Evolutionary conservation across 2,113 vertebrate species (phyloP).

Genomic region (Smithornis capensis): DNA sequence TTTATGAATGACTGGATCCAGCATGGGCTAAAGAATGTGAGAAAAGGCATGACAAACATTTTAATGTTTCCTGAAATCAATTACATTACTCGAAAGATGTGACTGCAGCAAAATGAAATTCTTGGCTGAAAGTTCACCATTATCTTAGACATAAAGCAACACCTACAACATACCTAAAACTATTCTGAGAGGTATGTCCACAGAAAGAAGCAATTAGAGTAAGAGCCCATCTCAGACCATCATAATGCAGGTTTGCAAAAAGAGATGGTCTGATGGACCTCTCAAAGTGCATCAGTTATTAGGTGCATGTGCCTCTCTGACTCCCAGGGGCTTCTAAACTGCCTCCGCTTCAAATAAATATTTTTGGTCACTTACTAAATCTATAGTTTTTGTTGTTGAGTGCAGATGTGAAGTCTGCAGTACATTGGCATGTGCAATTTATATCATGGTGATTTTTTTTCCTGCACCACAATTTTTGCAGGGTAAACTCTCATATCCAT

Average conservation of each 20-base stretch:
- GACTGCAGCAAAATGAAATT: neutral
- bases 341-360: neutral
- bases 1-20: slow-evolving; percentile 97
- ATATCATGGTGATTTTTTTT: neutral
- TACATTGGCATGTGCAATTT: neutral
- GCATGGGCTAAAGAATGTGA: slow-evolving; percentile 86
- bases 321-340: neutral
- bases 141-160: neutral
- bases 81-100: neutral
- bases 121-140: neutral
- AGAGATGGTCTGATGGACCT: neutral
- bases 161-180: neutral
- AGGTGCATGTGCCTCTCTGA: neutral
- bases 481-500: neutral
- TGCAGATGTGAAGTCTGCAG: neutral
- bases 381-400: neutral
- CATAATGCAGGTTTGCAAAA: neutral
- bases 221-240: neutral
- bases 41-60: slow-evolving; percentile 13
- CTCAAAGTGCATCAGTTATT: neutral
- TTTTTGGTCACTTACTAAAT: neutral
- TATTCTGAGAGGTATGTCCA: neutral
- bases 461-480: neutral
- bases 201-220: neutral
- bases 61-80: neutral